These are phyloP conservation scores for Gastracanthus pulcherrimus DNA, from an alignment of 2,888 invertebrate genomes.

Conservation along the genomic window DNA sequence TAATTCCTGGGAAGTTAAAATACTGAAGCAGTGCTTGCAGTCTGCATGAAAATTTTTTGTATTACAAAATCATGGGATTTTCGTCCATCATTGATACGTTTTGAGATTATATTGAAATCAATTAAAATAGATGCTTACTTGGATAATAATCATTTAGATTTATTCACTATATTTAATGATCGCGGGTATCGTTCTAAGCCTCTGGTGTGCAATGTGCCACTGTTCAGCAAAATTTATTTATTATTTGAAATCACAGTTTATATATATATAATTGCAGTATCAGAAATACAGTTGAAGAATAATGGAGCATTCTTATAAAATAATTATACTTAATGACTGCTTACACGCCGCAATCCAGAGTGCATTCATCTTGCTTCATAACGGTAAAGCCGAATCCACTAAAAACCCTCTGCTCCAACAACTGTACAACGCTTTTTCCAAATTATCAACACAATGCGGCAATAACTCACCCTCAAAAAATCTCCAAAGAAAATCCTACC, in stretches of 20 bases:
- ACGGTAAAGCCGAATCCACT: constrained; percentile 7
- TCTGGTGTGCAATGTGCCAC: too few species aligned
- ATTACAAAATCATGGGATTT: background rate
- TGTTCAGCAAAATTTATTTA: too few species aligned
- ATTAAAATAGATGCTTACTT: too few species aligned
- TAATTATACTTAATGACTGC: background rate
- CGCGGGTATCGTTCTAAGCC: too few species aligned
- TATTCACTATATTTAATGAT: too few species aligned
- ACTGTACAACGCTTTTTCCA: constrained; percentile 7
- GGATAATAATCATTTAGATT: too few species aligned
- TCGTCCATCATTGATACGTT: background rate
- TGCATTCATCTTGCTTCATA: background rate
- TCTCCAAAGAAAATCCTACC: background rate
- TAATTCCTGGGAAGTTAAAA: background rate
- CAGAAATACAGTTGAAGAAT: background rate
- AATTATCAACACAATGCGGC: background rate
- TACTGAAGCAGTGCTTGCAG: background rate
- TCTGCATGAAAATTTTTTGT: background rate
- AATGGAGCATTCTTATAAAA: background rate
- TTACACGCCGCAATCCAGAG: background rate
- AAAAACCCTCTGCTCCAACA: background rate
- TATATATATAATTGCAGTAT: background rate
- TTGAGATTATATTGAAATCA: too few species aligned
- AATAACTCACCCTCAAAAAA: constrained; percentile 12
- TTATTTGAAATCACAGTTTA: too few species aligned